phyloP scores from a whole-genome alignment of 2,888 invertebrate genomes.

The Scaptomyza tumidula region DNA sequence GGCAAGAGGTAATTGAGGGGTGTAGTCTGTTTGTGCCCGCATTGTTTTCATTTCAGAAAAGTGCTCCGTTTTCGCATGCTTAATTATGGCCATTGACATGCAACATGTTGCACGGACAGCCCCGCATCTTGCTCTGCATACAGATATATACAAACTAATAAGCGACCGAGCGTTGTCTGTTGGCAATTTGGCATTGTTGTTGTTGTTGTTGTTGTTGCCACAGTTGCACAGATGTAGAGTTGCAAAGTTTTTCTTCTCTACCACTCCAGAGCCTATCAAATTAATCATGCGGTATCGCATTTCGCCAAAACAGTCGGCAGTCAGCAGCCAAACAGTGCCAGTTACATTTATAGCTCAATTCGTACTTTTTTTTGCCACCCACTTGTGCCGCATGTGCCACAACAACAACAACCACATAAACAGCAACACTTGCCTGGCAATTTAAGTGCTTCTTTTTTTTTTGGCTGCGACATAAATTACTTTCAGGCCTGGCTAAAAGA shows the following conservation, averaged over 20 bases:
- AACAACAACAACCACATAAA: background rate
- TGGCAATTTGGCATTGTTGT: conserved; percentile 14
- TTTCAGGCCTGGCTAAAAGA: conserved; percentile 17
- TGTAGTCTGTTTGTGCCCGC: conserved; percentile 49
- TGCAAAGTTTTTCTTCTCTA: no score
- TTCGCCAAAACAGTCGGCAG: conserved; percentile 44
- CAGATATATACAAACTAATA: conserved; percentile 69
- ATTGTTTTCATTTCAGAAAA: conserved; percentile 75
- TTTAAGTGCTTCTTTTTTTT: conserved; percentile 60
- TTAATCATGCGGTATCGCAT: conserved; percentile 77
- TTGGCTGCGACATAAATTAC: conserved; percentile 74
- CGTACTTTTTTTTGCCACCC: conserved; percentile 30
- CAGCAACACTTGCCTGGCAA: conserved; percentile 57
- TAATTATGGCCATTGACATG: conserved; percentile 81
- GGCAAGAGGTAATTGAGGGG: background rate
- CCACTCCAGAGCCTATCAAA: conserved; percentile 61
- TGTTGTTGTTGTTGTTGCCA: conserved; percentile 11
- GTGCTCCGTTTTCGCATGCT: conserved; percentile 77
- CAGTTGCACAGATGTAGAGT: background rate
- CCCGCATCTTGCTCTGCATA: conserved; percentile 27
- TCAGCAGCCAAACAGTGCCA: conserved; percentile 33
- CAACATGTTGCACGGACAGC: conserved; percentile 67
- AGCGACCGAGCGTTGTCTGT: conserved; percentile 25
- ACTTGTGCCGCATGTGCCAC: conserved; percentile 38
- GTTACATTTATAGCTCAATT: conserved; percentile 77